Evolutionary conservation across 2,888 invertebrate genomes (phyloP), one percentile per base, ranked within the genome.

Genomic region (Norana najaformis): DNA sequence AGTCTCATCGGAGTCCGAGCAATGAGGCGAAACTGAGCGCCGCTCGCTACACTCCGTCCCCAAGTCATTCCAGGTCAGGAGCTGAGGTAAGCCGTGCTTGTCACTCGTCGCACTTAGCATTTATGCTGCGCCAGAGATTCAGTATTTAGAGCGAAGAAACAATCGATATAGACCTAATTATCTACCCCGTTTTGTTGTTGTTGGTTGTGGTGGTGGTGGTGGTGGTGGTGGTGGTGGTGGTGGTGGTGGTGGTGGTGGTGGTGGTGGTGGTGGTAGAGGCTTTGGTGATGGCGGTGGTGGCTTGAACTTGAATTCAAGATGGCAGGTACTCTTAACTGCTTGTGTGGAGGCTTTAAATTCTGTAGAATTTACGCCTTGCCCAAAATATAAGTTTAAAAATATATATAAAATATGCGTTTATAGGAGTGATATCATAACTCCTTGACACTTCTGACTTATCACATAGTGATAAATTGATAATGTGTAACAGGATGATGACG

Each of bases 401-500:
- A n/a, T n/a, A n/a, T n/a, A n/a, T n/a, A n/a, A n/a, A n/a, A n/a
- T n/a, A 47, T 47, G 47, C 47, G 1, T 23, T 13, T 47, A 47
- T 47, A 23, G 23, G 47, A 47, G 47, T 47, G 47, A 47, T 47
- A 11, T 47, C 23, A 47, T 47, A 47, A 47, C 1, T 23, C 47
- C 23, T n/a, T n/a, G 11, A n/a, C n/a, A 30, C 30, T 69, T n/a
- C n/a, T 69, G 69, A 69, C 69, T n/a, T 8, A 69, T n/a, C n/a
- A 85, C 18, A 35, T n/a, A 85, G 30, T 85, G 20, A n/a, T 85
- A 35, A 38, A 35, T 36, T 88, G 36, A 16, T 38, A 5, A n/a
- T 41, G 18, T 88, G 20, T 36, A 11, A 88, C 89, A 91, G 91
- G 88, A 90, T 82, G 91, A 91, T 39, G 92, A 92, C 69, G 91